Conservation (phyloP, 1,140 invertebrate genomes). For the Drosophila sulfurigaster region DNA sequence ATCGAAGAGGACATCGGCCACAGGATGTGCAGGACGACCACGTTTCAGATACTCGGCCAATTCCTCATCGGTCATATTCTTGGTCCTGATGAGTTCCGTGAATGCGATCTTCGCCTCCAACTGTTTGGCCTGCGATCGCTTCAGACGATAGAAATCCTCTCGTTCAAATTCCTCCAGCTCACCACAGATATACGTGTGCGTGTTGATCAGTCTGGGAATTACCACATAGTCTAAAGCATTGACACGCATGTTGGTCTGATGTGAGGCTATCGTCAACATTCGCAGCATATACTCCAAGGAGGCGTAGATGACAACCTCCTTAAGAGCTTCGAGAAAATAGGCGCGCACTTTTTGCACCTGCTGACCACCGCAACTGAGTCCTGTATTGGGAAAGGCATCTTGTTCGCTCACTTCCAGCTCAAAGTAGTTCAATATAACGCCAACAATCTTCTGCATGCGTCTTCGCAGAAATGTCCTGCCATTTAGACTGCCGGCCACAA, state of each 20-base stretch:
- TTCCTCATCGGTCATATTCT: constrained; percentile 59
- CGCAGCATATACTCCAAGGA: constrained; percentile 63
- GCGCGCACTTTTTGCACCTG: constrained; percentile 66
- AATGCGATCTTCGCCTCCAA: constrained; percentile 85
- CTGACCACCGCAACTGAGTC: constrained; percentile 67
- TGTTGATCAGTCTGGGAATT: constrained; percentile 91
- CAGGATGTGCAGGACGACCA: constrained; percentile 7
- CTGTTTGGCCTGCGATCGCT: constrained; percentile 89
- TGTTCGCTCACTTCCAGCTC: constrained; percentile 37
- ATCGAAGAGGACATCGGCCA: constrained; percentile 51
- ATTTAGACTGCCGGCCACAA: constrained; percentile 40
- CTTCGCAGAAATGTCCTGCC: constrained; percentile 19
- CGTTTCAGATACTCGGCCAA: constrained; percentile 36
- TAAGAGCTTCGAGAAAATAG: constrained; percentile 45
- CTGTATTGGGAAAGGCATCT: constrained; percentile 50
- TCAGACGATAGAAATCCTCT: constrained; percentile 93
- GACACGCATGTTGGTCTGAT: constrained; percentile 87
- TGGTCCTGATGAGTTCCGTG: constrained; percentile 64
- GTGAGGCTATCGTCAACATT: constrained; percentile 46
- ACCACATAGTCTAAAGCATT: constrained; percentile 94
- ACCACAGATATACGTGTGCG: constrained; percentile 90
- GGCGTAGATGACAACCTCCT: constrained; percentile 39
- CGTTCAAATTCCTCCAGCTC: constrained; percentile 93
- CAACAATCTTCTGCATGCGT: constrained; percentile 61
- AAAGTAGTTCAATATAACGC: constrained; percentile 56